phyloP scores from a whole-genome alignment of 2,797 vertebrate genomes.

The Leontopithecus rosalia region DNA sequence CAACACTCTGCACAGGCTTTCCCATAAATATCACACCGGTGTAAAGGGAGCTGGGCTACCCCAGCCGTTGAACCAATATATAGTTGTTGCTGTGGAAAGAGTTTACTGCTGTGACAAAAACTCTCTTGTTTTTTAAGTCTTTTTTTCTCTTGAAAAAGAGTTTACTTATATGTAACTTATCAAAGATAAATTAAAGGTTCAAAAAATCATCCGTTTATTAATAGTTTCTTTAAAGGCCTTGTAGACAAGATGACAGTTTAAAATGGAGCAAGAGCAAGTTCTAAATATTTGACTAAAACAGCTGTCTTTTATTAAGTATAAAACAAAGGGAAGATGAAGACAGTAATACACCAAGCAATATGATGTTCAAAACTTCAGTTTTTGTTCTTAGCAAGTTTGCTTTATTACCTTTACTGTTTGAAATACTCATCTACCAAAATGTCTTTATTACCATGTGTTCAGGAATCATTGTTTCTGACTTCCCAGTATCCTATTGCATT shows the following conservation, averaged over 20 bases:
- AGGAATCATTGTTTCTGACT: not conserved
- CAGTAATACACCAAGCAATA: not conserved
- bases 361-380: not conserved
- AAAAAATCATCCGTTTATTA: not conserved
- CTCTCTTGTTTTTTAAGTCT: not conserved
- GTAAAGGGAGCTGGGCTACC: slow-evolving; percentile 95
- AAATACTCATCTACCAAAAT: not conserved
- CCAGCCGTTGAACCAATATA: slow-evolving; percentile 95
- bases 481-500: too few relatives aligned
- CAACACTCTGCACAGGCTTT: slow-evolving; percentile 99
- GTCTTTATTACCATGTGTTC: not conserved
- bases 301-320: not conserved
- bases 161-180: not conserved
- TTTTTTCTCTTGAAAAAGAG: not conserved
- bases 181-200: not conserved
- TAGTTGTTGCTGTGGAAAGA: slow-evolving; percentile 93
- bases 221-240: not conserved
- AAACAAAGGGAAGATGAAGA: not conserved
- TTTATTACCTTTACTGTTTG: not conserved
- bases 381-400: not conserved
- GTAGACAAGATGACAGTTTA: not conserved
- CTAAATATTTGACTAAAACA: not conserved
- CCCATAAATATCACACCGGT: slow-evolving; percentile 97
- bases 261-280: not conserved
- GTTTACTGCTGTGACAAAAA: not conserved